Base-by-base conservation (phyloP, 2,797 vertebrate genomes). In the Enteromius argenteus region DNA sequence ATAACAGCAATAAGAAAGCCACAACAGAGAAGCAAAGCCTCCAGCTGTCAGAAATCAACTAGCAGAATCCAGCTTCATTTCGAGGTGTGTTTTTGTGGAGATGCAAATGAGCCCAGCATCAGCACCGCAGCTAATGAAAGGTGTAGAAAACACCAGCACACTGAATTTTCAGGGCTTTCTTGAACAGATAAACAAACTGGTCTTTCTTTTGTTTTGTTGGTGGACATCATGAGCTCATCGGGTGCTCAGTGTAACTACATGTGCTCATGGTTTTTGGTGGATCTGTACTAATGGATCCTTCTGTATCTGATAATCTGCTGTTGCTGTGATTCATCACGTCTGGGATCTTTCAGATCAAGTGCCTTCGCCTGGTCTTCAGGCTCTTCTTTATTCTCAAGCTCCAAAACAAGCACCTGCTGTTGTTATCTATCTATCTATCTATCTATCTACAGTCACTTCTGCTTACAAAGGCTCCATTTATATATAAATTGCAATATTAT, bases 291-390 rank as follows among this genome's bases (percentile, higher is more conserved):
- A 84, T 66, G 68, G 64, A 71, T 53, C 35, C 74, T 69, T 49
- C 60, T 37, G 23, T 30, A 46, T 46, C 56, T 76, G 81, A 27
- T 84, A 71, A 84, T 42, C 49, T 69, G 77, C 17, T 14, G 19
- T 62, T 51, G 27, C 15, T 23, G 21, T 67, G 81, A 37, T 83
- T 14, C n/a, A 32, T n/a, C 8, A 39, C 21, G 37, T 67, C 44
- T 62, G 17, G 39, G 51, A 23, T 37, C 32, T 72, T n/a, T 71
- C 79, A 87, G 86, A 87, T 67, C 49, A 67, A 84, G 78, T 56
- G 66, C 67, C 81, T 44, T 83, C 67, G 79, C 84, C 73, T 77
- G 82, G 53, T 23, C 11, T 60, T 46, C 37, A 13, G 17, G 11
- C 17, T 58, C 72, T 64, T 71, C 64, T 35, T 17, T 15, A 64